These are phyloP conservation scores for Aplidium turbinatum DNA, from an alignment of 23 tunicate genomes.

Conservation along the genomic window DNA sequence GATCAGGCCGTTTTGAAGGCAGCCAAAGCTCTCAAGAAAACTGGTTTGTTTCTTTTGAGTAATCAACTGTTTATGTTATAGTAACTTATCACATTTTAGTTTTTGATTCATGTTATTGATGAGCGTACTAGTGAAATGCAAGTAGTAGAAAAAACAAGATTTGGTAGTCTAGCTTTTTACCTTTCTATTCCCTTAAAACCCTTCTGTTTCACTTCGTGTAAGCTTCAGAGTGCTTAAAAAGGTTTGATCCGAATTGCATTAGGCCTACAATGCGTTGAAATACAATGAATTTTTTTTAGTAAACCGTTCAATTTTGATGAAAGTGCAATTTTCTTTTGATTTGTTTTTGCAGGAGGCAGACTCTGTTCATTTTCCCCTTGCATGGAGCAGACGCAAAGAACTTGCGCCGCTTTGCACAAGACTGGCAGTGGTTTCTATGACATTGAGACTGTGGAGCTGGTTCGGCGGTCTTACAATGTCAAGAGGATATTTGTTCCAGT, in stretches of 20 bases:
- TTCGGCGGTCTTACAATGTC: conserved; percentile 60
- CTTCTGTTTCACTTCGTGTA: no score
- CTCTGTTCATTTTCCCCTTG: conserved; percentile 94
- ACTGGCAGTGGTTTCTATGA: conserved; percentile 74
- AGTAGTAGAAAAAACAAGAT: no score
- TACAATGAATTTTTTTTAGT: no score
- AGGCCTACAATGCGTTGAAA: no score
- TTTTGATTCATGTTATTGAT: not conserved
- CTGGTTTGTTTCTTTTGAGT: conserved; percentile 30
- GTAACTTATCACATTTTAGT: not conserved
- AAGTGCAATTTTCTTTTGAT: not conserved
- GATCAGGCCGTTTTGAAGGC: conserved; percentile 65
- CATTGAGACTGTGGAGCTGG: conserved; percentile 72
- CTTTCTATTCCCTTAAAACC: no score
- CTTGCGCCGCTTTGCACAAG: conserved; percentile 50
- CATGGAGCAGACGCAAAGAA: conserved; percentile 91
- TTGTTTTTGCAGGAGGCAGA: conserved; percentile 51
- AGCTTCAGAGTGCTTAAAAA: no score
- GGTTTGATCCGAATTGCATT: no score
- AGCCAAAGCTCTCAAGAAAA: conserved; percentile 62
- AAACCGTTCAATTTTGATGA: no score
- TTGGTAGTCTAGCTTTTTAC: no score
- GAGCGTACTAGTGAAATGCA: no score
- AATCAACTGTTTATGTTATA: not conserved
- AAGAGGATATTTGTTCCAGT: conserved; percentile 65